These are phyloP conservation scores for Porites divaricata DNA, from an alignment of 92 coral and sea anemone species.

Conservation along the genomic window DNA sequence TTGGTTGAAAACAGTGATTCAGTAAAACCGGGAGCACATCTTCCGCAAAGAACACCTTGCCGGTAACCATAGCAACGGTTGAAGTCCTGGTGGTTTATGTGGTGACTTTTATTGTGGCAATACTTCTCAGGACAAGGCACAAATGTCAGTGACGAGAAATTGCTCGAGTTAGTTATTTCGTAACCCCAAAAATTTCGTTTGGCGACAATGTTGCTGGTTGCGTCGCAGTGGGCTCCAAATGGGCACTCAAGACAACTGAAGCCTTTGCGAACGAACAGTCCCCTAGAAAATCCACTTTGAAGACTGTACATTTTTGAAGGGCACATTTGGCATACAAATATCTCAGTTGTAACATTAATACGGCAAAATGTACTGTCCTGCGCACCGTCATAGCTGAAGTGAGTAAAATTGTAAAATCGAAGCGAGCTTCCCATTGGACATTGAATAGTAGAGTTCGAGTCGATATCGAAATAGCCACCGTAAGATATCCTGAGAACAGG, in stretches of 20 bases:
- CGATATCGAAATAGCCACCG: conserved; percentile 28
- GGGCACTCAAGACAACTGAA: no score
- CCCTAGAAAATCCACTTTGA: no score
- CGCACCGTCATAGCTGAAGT: conserved; percentile 5
- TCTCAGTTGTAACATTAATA: conserved; percentile 41
- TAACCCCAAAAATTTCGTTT: conserved; percentile 73
- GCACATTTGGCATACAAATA: conserved; percentile 18
- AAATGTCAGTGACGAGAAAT: background rate
- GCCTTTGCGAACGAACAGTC: no score
- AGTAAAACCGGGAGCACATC: conserved; percentile 57
- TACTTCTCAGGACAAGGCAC: no score
- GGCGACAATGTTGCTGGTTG: conserved; percentile 57
- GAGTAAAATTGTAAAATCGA: conserved; percentile 1
- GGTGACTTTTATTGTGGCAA: conserved; percentile 49
- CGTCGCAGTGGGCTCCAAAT: conserved; percentile 39
- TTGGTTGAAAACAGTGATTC: conserved; percentile 51
- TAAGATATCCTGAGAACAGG: background rate
- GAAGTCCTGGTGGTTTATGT: conserved; percentile 43
- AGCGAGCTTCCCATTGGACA: conserved; percentile 25
- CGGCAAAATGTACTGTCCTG: background rate
- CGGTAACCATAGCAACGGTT: conserved; percentile 65
- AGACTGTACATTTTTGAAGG: no score
- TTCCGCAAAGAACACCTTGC: conserved; percentile 64
- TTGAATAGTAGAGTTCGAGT: background rate
- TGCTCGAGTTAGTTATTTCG: background rate